Evolutionary conservation across 2,888 invertebrate species (phyloP).

Genomic region (Bursaphelenchus okinawaensis): DNA sequence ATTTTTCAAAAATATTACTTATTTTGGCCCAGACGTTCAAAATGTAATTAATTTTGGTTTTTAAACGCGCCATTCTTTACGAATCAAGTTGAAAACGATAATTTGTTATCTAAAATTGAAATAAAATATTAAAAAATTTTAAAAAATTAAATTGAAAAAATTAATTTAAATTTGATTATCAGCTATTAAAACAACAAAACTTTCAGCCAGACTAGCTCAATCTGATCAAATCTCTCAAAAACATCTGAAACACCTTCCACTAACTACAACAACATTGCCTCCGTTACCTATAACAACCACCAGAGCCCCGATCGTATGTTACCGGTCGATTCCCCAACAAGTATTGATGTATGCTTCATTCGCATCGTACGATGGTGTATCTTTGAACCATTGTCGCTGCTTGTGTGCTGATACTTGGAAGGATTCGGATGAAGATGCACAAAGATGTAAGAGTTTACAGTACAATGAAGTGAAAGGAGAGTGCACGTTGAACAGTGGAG

Average conservation of each 20-base stretch:
- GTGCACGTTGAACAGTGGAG: constrained; percentile 45
- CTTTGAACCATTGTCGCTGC: constrained; percentile 44
- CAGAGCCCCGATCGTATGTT: constrained; percentile 32
- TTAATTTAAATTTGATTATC: not conserved
- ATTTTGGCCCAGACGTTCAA: no score
- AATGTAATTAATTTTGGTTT: no score
- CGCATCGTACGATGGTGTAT: constrained; percentile 30
- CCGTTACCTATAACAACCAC: not conserved
- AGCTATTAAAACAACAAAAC: not conserved
- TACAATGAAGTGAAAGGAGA: constrained; percentile 32
- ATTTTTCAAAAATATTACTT: no score
- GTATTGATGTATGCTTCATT: constrained; percentile 42
- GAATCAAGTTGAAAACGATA: not conserved
- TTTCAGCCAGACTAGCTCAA: not conserved
- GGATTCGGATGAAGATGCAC: not conserved
- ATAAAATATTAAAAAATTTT: constrained; percentile 4
- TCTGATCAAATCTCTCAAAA: not conserved
- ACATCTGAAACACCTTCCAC: not conserved
- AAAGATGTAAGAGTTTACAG: constrained; percentile 34
- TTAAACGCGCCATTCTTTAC: no score
- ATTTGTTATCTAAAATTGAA: constrained; percentile 4
- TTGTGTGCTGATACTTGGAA: constrained; percentile 35
- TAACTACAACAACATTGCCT: constrained; percentile 2
- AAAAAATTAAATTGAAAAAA: not conserved
- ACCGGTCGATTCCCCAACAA: constrained; percentile 40